Evolutionary conservation across 53 echinoderm and acorn worm genomes (phyloP).

Genomic region (Echinometra lucunter): DNA sequence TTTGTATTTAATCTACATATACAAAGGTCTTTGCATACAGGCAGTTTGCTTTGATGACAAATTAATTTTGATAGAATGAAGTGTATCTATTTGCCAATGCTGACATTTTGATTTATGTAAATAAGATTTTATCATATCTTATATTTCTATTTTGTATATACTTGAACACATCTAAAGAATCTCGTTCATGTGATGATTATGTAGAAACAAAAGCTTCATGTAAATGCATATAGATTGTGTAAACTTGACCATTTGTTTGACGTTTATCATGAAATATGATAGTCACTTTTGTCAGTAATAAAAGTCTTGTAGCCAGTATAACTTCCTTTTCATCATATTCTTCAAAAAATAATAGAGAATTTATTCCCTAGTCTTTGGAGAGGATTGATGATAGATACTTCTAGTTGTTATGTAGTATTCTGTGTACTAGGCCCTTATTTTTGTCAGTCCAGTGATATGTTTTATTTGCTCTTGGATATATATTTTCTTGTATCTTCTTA

Average conservation of each 20-base stretch:
- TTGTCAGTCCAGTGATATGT: not conserved
- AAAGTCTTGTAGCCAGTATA: too few species aligned
- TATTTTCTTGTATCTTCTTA: not conserved
- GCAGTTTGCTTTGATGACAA: not conserved
- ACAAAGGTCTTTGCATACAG: not conserved
- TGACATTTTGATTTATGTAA: not conserved
- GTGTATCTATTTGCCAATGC: constrained; percentile 36
- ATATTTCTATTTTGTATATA: constrained; percentile 40
- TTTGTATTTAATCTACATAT: not conserved
- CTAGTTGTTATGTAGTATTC: too few species aligned
- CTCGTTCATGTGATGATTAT: not conserved
- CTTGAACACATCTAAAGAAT: not conserved
- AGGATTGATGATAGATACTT: too few species aligned
- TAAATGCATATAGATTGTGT: not conserved
- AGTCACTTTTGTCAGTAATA: too few species aligned
- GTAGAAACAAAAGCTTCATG: not conserved
- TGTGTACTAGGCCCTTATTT: too few species aligned
- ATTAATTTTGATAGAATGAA: constrained; percentile 6
- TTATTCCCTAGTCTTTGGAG: too few species aligned
- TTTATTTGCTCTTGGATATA: not conserved
- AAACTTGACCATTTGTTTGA: not conserved
- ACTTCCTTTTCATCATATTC: too few species aligned
- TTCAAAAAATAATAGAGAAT: too few species aligned
- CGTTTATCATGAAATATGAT: too few species aligned
- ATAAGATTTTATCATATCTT: constrained; percentile 20